Conservation (phyloP, 2,888 invertebrate genomes). For the Flabesymbios commensalis region DNA sequence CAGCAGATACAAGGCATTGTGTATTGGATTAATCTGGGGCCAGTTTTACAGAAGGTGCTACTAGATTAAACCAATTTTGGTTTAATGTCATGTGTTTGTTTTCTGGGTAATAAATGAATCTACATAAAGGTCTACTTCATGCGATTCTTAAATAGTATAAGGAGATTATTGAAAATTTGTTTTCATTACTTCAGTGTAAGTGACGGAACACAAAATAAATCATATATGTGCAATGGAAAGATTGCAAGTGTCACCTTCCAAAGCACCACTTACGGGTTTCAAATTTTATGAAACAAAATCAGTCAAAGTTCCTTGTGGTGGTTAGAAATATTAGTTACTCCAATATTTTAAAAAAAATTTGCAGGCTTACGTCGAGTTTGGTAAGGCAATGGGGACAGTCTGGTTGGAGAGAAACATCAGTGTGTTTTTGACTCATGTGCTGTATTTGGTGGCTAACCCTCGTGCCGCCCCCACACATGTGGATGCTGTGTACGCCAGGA, state of each 20-base stretch:
- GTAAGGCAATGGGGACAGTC: slow-evolving; percentile 87
- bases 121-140: background rate
- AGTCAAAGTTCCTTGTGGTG: too few relatives aligned
- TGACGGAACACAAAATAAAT: too few relatives aligned
- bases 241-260: too few relatives aligned
- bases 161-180: background rate
- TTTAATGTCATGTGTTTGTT: too few relatives aligned
- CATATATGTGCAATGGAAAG: too few relatives aligned
- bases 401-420: slow-evolving; percentile 94
- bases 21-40: too few relatives aligned
- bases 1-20: too few relatives aligned
- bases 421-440: slow-evolving; percentile 82
- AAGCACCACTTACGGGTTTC: too few relatives aligned
- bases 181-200: background rate
- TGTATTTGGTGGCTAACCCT: slow-evolving; percentile 90
- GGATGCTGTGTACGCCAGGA: slow-evolving; percentile 95
- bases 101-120: background rate
- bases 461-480: slow-evolving; percentile 95
- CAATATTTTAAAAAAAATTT: too few relatives aligned
- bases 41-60: background rate
- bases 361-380: slow-evolving; percentile 93
- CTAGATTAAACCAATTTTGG: background rate
- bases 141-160: background rate
- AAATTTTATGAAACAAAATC: too few relatives aligned
- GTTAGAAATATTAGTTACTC: too few relatives aligned